Base-by-base conservation (phyloP, 1,140 invertebrate species). In the Dinoponera quadriceps region DNA sequence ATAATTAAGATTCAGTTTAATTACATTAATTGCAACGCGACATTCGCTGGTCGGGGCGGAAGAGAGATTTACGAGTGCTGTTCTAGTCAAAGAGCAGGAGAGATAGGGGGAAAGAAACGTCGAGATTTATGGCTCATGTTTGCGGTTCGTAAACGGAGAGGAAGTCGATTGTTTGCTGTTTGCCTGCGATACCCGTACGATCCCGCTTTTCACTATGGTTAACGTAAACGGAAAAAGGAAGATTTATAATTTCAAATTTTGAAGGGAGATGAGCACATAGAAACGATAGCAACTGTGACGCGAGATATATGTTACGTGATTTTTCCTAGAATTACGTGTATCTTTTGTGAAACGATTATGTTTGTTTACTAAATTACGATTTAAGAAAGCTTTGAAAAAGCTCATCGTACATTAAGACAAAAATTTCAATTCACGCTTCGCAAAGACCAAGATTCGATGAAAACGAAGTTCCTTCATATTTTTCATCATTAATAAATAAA, bases 1-100 rank as follows among this genome's bases (percentile, higher is more conserved):
- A 80, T 71, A 80, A 80, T 80, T 80, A 71, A 80, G 75, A 80
- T 71, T 80, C 65, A 71, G 65, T 71, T 80, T 80, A 80, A 80
- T 80, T 80, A 80, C 75, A 38, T 80, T 80, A 80, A 80, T 80
- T 80, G 75, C 51, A 71, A 69, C 65, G 65, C 51, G 75, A 80
- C 75, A 69, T 80, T 80, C n/a, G 33, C 51, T 22, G 25, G 25
- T 80, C 65, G 54, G 29, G 57, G 14, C 29, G 65, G 18, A 33
- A 57, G 63, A 49, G 59, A 80, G 51, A 80, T 69, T 69, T 80
- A 80, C 65, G 51, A 71, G 51, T 69, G 65, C 75, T 48, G 65
- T 71, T 80, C 33, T 44, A 71, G 75, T 80, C 65, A 71, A 71
- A 80, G 66, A 80, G 75, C 38, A 48, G 57, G 65, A 54, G 75